Percentiles rank a stretch among this genome's conserved stretches.
Evolutionary conservation across 2,113 vertebrate genomes (phyloP).

Genomic region (Bubo blakistoni): DNA sequence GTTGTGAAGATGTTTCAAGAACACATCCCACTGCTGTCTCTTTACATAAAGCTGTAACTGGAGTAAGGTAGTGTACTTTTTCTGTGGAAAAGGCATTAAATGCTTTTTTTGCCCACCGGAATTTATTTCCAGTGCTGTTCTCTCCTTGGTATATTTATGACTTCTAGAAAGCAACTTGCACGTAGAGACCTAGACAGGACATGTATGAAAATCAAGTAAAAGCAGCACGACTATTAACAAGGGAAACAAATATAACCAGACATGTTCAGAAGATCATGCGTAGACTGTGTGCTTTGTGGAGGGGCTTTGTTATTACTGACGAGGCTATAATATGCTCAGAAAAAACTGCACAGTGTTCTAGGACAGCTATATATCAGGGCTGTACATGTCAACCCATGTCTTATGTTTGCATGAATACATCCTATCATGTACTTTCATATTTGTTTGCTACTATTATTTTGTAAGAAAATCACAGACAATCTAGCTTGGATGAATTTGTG

Average conservation of each 20-base stretch:
- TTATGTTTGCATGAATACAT: neutral
- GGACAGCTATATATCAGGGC: neutral
- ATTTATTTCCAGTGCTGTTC: neutral
- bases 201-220: neutral
- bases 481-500: neutral
- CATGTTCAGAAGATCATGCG: rapidly evolving
- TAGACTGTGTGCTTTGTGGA: neutral
- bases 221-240: neutral
- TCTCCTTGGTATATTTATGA: neutral
- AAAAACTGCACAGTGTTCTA: neutral
- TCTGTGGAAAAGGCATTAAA: neutral
- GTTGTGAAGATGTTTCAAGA: neutral
- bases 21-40: neutral
- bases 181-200: rapidly evolving
- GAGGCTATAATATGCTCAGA: neutral
- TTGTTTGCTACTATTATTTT: neutral
- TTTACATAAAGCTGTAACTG: neutral
- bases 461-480: neutral
- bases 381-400: neutral
- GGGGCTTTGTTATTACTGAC: neutral
- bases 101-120: neutral
- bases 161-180: neutral
- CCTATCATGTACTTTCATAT: neutral
- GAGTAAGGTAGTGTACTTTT: neutral
- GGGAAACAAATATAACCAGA: neutral